Base-by-base conservation (phyloP, 1,140 invertebrate species). In the Stegodyphus dumicola region DNA sequence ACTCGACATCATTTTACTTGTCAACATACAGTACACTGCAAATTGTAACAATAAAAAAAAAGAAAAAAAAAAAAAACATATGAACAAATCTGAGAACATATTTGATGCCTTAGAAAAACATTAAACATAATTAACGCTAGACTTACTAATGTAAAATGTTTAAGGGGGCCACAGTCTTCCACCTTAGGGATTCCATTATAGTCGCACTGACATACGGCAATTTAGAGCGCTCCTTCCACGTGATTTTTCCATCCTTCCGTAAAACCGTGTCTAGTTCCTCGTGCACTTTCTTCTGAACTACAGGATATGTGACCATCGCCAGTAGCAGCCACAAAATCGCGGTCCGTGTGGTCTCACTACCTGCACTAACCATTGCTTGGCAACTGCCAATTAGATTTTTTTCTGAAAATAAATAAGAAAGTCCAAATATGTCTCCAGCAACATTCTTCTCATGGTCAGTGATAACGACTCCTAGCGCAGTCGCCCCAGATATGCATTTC, bases 231-330 rank as follows among this genome's bases (percentile, higher is more conserved):
- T 89, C 89, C 0, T 56, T 33, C 70, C 86, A 87, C 0, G 48
- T 67, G 11, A 88, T 86, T 18, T 74, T 65, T 2, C 89, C 65
- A 54, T 83, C 87, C 18, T 65, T 60, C 5, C 89, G 89, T 74
- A 89, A 87, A 0, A 88, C 86, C n/a, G 79, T 17, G n/a, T 88
- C 88, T 13, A 90, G 88, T 77, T 90, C 89, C 0, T 88, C 75
- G 6, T 88, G 87, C 2, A 90, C 77, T 74, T 79, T 89, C 17
- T 85, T 65, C 75, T 90, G 89, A 67, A 89, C 66, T 11, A 89
- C 87, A 0, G 85, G 88, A 79, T 87, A 80, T 10, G 75, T 54
- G 0, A 73, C 81, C 78, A 90, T 87, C 5, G 85, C 79, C 4
- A 88, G 70, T 17, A 90, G 69, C 11, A 78, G 53, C 88, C 89